Evolutionary conservation across 92 coral and sea anemone genomes (phyloP).

Genomic region (Zoanthus sociatus): DNA sequence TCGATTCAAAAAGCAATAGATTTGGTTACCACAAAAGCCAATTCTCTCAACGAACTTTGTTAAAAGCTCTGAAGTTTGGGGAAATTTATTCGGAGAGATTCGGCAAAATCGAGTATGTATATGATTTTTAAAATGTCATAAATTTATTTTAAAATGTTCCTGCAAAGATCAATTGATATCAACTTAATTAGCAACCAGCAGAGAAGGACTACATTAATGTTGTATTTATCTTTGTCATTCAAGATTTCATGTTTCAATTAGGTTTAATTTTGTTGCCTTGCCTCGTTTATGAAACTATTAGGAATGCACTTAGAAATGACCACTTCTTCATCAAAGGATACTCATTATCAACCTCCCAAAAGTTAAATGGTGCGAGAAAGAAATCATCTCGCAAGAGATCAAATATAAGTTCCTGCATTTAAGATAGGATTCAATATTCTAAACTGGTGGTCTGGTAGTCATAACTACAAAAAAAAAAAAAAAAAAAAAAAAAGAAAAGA

Average conservation of each 20-base stretch:
- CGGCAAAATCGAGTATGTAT: background rate
- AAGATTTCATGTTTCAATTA: conserved; percentile 49
- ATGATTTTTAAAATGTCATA: background rate
- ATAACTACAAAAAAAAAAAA: background rate
- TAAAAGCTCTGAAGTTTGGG: background rate
- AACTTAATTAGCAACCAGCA: conserved; percentile 43
- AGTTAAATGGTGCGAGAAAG: background rate
- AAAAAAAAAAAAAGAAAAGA: too few relatives aligned
- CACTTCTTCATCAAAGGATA: background rate
- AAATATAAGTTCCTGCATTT: background rate
- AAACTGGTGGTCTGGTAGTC: conserved; percentile 10
- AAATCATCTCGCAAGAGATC: background rate
- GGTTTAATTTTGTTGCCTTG: conserved; percentile 14
- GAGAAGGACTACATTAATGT: conserved; percentile 42
- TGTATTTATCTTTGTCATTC: conserved; percentile 59
- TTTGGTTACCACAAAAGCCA: conserved; percentile 43
- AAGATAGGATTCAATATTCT: background rate
- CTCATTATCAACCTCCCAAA: background rate
- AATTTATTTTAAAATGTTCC: conserved; percentile 5
- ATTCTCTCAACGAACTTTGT: background rate
- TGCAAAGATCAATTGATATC: conserved; percentile 21
- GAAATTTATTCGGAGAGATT: background rate
- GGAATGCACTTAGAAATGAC: conserved; percentile 8
- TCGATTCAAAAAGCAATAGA: conserved; percentile 24
- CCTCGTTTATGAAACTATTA: conserved; percentile 30